Evolutionary conservation across 2,888 invertebrate genomes (phyloP).

Genomic region (Chrysolina americana): DNA sequence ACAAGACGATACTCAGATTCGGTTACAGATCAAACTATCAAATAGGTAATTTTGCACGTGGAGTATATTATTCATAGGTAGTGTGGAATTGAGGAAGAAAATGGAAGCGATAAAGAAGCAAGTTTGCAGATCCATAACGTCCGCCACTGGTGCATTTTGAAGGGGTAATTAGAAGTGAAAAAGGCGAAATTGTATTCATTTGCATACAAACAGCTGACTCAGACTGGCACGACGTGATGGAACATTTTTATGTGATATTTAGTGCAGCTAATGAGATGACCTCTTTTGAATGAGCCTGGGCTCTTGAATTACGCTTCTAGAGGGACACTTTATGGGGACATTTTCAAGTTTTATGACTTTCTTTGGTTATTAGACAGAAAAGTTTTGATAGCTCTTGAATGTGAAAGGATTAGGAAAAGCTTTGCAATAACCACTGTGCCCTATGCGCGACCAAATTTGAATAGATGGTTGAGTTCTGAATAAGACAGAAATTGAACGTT

Average conservation of each 20-base stretch:
- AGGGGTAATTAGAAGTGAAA: constrained; percentile 57
- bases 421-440: background rate
- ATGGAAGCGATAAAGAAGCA: too few relatives aligned
- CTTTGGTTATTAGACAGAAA: constrained; percentile 47
- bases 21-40: too few relatives aligned
- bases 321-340: constrained; percentile 49
- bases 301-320: constrained; percentile 47
- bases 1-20: too few relatives aligned
- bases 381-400: constrained; percentile 41
- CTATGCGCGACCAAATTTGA: background rate
- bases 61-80: too few relatives aligned
- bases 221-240: constrained; percentile 59
- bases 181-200: constrained; percentile 55
- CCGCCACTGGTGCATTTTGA: constrained; percentile 20
- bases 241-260: constrained; percentile 63
- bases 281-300: constrained; percentile 44
- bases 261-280: constrained; percentile 61
- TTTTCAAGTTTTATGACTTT: constrained; percentile 49
- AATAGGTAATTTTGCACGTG: too few relatives aligned
- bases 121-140: too few relatives aligned
- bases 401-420: constrained; percentile 38
- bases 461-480: background rate
- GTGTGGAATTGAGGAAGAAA: too few relatives aligned
- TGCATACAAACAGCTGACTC: constrained; percentile 56
- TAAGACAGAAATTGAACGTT: too few relatives aligned